A percentile compares a stretch with the other conserved stretches of the same genome.
Evolutionary conservation across 2,797 vertebrate genomes (phyloP).

Genomic region (Cuculus canorus): DNA sequence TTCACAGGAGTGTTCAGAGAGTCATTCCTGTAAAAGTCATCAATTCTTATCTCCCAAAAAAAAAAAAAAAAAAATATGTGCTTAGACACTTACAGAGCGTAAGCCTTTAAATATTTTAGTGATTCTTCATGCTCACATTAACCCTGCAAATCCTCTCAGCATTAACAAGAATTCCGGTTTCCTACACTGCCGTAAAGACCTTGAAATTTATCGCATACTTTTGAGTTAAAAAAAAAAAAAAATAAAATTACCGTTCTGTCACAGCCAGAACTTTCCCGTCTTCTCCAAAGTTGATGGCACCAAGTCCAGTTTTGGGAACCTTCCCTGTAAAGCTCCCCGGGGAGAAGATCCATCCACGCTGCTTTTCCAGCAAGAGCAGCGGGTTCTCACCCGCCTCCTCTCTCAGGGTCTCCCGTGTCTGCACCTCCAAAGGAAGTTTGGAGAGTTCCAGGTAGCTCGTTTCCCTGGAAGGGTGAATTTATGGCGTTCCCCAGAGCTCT

Average conservation of each 20-base stretch:
- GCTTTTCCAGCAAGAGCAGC: too few species aligned
- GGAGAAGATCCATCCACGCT: accelerated
- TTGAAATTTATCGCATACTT: background rate
- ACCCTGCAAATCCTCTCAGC: background rate
- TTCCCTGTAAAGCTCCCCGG: background rate
- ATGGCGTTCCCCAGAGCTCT: too few species aligned
- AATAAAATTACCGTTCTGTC: background rate
- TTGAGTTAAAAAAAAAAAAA: background rate
- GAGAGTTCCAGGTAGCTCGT: background rate
- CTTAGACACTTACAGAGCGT: background rate
- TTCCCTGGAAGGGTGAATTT: too few species aligned
- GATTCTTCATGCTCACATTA: background rate
- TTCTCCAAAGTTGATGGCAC: background rate
- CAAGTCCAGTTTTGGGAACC: background rate
- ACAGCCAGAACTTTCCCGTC: background rate
- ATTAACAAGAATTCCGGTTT: background rate
- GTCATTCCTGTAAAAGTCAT: background rate
- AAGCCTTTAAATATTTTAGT: background rate
- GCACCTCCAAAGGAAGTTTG: background rate
- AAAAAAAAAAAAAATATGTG: too few species aligned
- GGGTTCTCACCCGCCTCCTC: too few species aligned
- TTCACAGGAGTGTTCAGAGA: background rate
- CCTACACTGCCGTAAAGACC: accelerated
- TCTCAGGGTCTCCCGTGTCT: background rate
- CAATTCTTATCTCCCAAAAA: background rate